Conservation (phyloP, 2,113 vertebrate genomes). For the Centropristis striata region DNA sequence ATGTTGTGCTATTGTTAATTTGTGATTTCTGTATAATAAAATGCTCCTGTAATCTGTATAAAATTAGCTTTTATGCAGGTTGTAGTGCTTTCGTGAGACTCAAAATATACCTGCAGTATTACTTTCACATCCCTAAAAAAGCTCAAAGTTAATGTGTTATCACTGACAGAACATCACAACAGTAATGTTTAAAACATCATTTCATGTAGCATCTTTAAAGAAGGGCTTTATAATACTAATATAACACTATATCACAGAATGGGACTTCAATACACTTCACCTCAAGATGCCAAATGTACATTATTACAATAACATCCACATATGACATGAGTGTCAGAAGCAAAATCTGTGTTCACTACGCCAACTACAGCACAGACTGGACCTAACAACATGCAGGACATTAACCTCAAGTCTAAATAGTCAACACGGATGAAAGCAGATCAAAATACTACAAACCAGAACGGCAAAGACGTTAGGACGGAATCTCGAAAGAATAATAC, state of each 20-base stretch:
- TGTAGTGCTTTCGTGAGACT: conserved; percentile 8
- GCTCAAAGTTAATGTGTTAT: background rate
- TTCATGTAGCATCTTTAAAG: conserved; percentile 16
- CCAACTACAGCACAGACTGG: conserved; percentile 27
- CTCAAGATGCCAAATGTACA: conserved; percentile 35
- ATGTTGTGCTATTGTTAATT: background rate
- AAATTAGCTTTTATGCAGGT: conserved; percentile 2
- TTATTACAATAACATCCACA: conserved; percentile 39
- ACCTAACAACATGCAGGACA: conserved; percentile 48
- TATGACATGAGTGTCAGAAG: conserved; percentile 16
- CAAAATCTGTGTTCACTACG: conserved; percentile 23
- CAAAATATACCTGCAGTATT: conserved; percentile 21
- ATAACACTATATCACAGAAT: conserved; percentile 30
- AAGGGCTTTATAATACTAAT: conserved; percentile 25
- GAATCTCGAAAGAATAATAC: conserved; percentile 33
- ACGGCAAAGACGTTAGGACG: conserved; percentile 11
- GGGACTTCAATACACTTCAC: conserved; percentile 23
- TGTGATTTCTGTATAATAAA: background rate
- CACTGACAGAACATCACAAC: conserved; percentile 19
- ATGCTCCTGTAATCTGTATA: background rate
- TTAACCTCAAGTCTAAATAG: conserved; percentile 30
- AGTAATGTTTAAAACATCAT: conserved; percentile 28
- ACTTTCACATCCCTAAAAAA: conserved; percentile 9
- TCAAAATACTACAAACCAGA: conserved; percentile 42
- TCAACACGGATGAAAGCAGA: conserved; percentile 12